Conservation (phyloP, 2,113 vertebrate genomes). For the Manacus vitellinus region DNA sequence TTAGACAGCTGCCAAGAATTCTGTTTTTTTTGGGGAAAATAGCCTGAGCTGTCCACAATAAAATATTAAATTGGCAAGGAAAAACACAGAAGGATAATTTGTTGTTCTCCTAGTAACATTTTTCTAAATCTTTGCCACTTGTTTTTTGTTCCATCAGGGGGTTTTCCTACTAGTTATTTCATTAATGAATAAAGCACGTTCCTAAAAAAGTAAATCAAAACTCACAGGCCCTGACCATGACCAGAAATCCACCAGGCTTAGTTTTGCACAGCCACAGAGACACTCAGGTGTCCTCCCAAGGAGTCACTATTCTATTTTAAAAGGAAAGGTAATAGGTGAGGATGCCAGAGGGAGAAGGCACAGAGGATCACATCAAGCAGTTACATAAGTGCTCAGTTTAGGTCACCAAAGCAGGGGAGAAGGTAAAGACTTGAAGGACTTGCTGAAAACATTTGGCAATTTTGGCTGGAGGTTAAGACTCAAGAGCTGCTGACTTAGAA, state of each 20-base stretch:
- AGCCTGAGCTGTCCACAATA: neutral
- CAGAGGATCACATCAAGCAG: neutral
- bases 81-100: neutral
- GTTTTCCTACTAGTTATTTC: neutral
- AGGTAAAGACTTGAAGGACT: neutral
- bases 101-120: neutral
- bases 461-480: neutral
- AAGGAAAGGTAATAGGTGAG: neutral
- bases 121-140: neutral
- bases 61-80: neutral
- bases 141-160: neutral
- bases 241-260: neutral
- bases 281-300: neutral
- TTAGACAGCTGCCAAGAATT: neutral
- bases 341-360: neutral
- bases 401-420: neutral
- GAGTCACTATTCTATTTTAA: neutral
- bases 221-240: neutral
- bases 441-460: neutral
- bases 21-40: rapidly evolving
- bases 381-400: neutral
- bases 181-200: neutral
- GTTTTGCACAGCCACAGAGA: neutral
- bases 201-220: neutral
- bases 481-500: neutral